Conservation (phyloP, 1,140 invertebrate genomes). For the Globodera rostochiensis region DNA sequence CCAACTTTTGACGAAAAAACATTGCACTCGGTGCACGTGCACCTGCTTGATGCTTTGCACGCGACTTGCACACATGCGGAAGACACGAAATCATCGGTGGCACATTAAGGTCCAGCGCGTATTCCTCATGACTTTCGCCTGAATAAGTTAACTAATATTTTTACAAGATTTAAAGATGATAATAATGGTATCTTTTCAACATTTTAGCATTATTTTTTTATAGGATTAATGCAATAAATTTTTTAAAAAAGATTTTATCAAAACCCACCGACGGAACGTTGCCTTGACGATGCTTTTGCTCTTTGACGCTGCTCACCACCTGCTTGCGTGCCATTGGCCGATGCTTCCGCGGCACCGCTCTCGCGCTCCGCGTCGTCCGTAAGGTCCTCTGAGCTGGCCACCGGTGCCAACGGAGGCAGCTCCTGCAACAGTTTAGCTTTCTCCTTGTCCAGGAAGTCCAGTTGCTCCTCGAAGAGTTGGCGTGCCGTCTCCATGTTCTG, state of each 20-base stretch:
- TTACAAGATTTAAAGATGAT: too few relatives aligned
- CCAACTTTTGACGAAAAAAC: not conserved
- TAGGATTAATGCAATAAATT: too few relatives aligned
- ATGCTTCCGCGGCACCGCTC: not conserved
- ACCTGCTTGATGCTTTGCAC: not conserved
- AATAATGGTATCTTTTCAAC: too few relatives aligned
- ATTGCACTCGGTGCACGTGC: constrained; percentile 5
- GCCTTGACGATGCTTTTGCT: not conserved
- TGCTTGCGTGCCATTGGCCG: not conserved
- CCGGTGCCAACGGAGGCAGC: constrained; percentile 62
- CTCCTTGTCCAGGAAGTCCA: constrained; percentile 64
- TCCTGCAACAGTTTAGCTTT: constrained; percentile 65
- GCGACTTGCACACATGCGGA: constrained; percentile 20
- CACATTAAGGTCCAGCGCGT: constrained; percentile 56
- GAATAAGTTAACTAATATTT: too few relatives aligned
- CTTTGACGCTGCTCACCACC: not conserved
- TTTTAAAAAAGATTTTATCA: too few relatives aligned
- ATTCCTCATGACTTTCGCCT: constrained; percentile 50
- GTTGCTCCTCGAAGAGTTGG: constrained; percentile 62
- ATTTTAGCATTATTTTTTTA: too few relatives aligned
- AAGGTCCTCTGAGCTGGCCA: constrained; percentile 63
- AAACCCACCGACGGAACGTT: not conserved
- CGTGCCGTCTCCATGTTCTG: constrained; percentile 53
- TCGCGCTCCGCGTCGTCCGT: constrained; percentile 49
- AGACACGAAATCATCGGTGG: constrained; percentile 55